Percentiles rank a stretch among this genome's conserved stretches.
phyloP scores from a whole-genome alignment of 2,888 invertebrate species.

The Bruchidius siliquastri region DNA sequence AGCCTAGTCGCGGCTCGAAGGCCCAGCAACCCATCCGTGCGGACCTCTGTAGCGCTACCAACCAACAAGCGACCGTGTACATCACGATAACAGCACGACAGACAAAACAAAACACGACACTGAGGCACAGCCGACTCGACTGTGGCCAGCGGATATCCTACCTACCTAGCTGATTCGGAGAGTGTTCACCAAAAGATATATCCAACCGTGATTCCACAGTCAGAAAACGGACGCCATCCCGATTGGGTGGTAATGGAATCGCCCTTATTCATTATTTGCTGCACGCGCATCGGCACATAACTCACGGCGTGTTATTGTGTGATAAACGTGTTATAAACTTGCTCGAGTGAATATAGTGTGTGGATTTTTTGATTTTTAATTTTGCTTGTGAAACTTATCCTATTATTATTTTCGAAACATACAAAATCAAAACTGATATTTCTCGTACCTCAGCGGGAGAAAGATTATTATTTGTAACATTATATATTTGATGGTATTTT shows the following conservation, averaged over 20 bases:
- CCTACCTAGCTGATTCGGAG: not conserved
- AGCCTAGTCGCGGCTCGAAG: not conserved
- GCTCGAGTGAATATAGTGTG: not conserved
- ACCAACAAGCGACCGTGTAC: not conserved
- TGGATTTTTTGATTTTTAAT: no score
- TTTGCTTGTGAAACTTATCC: no score
- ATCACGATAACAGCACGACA: not conserved
- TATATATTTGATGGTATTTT: no score
- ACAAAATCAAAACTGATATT: no score
- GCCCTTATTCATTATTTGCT: not conserved
- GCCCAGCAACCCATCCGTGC: not conserved
- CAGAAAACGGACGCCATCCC: not conserved
- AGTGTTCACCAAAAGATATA: not conserved
- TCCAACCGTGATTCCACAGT: not conserved
- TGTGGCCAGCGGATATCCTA: not conserved
- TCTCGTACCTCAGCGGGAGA: no score
- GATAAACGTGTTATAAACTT: not conserved
- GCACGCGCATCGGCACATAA: not conserved
- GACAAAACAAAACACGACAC: not conserved
- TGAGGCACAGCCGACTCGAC: not conserved
- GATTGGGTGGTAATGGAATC: not conserved
- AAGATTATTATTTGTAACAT: no score
- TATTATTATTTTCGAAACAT: no score
- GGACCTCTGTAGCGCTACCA: not conserved
- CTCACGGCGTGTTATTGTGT: not conserved